Base-by-base conservation (phyloP, 2,113 vertebrate genomes). In the Pterocles orientalis region DNA sequence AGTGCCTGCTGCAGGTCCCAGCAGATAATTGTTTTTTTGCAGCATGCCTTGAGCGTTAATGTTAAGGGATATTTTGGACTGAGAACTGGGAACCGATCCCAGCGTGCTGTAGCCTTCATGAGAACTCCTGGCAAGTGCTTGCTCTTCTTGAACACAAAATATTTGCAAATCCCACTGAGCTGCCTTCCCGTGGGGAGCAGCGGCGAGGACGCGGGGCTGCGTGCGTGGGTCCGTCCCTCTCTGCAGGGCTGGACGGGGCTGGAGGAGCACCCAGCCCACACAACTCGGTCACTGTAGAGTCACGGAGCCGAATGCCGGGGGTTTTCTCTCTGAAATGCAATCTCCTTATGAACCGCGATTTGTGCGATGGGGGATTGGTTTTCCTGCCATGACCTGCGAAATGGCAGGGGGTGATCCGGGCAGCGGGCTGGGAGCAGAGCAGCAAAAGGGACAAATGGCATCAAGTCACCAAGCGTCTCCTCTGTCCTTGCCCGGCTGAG, bases 251-350 rank as follows among this genome's bases (percentile, higher is more conserved):
- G 83, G 43, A 47, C 0, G 1, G 43, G 45, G 60, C 31, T 73
- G 64, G n/a, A 1, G 2, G 14, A 28, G 31, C n/a, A 7, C 71
- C 57, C 20, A 33, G 76, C 81, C 81, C 26, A 3, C 14, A 2
- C 0, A 0, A 2, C n/a, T 43, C 36, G 14, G 36, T 57, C 31
- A 2, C 64, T 0, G 0, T 3, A 17, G 57, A 34, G 53, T 56
- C 34, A 62, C 0, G 0, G 54, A 70, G 60, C 70, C 54, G 36
- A 51, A 51, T 43, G 64, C 79, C 3, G 1, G 78, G 19, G 78
- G 29, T 43, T 88, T 89, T 82, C 23, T 43, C 54, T 77, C 41
- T 85, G 86, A 66, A 94, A 88, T 60, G 41, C 50, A 47, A 31
- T 85, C 54, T 73, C 45, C 75, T 68, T 34, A 5, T 18, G 39